phyloP scores from a whole-genome alignment of 2,797 vertebrate genomes.

The Cynodonichthys magdalenae region DNA sequence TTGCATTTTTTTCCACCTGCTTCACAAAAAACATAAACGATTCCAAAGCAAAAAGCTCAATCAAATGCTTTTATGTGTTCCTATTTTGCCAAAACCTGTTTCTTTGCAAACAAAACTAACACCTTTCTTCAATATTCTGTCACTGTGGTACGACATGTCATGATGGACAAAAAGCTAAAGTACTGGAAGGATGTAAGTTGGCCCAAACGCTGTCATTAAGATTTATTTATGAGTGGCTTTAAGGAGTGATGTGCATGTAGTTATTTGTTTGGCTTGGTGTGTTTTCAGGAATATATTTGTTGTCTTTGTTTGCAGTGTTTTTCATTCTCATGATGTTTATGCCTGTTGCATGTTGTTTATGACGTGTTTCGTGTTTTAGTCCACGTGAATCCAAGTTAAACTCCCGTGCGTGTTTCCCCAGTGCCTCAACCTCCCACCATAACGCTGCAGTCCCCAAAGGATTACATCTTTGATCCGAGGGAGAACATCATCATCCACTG shows the following conservation, averaged over 20 bases:
- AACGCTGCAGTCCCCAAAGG: slow-evolving; percentile 93
- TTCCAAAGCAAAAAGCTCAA: slow-evolving; percentile 12
- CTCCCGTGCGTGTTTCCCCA: slow-evolving; percentile 68
- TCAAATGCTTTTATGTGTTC: slow-evolving; percentile 40
- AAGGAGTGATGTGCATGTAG: slow-evolving; percentile 62
- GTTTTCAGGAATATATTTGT: neutral
- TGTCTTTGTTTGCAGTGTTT: slow-evolving; percentile 26
- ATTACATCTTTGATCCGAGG: slow-evolving; percentile 96
- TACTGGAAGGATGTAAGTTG: slow-evolving; percentile 98
- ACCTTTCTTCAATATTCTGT: slow-evolving; percentile 88
- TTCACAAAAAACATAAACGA: slow-evolving; percentile 4
- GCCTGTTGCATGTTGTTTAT: slow-evolving; percentile 46
- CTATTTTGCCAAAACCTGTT: slow-evolving; percentile 45
- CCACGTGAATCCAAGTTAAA: slow-evolving; percentile 10
- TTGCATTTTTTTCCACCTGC: slow-evolving; percentile 41
- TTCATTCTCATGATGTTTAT: neutral
- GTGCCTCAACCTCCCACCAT: slow-evolving; percentile 97
- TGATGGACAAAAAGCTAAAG: slow-evolving; percentile 93
- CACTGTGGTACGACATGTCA: slow-evolving; percentile 83
- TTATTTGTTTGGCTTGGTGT: slow-evolving; percentile 45
- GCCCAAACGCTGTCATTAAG: slow-evolving; percentile 63
- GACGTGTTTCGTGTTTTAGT: neutral
- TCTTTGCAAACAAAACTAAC: slow-evolving; percentile 79
- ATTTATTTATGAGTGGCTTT: slow-evolving; percentile 48
- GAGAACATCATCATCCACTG: slow-evolving; percentile 97